phyloP scores from a whole-genome alignment of 2,113 vertebrate genomes.

The Cyanocitta stelleri region DNA sequence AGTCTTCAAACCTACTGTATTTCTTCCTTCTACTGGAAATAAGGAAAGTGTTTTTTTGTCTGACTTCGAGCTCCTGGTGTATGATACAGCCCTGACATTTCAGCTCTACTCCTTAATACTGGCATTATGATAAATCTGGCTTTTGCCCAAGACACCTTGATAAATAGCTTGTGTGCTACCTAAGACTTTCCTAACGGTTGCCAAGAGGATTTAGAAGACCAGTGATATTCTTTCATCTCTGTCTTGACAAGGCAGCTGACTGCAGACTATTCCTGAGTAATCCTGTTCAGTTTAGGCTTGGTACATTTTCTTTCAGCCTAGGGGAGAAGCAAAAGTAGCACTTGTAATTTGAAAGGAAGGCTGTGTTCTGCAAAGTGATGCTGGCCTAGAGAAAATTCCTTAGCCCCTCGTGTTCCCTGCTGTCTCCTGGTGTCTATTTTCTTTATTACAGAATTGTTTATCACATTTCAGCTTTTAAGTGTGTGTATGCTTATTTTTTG shows the following conservation, averaged over 20 bases:
- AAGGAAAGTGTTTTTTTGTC: not conserved
- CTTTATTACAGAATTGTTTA: not conserved
- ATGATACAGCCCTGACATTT: not conserved
- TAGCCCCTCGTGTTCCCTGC: rapidly evolving
- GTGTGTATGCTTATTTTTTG: not conserved
- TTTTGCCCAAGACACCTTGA: not conserved
- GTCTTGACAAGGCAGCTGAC: not conserved
- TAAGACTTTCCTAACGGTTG: not conserved
- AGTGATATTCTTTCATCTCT: not conserved
- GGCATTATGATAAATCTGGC: not conserved
- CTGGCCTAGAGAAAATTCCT: not conserved
- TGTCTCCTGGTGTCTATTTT: not conserved
- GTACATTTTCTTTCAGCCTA: not conserved
- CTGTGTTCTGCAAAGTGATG: not conserved
- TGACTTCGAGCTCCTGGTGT: not conserved
- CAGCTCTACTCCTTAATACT: not conserved
- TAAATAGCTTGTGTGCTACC: not conserved
- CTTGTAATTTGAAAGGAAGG: not conserved
- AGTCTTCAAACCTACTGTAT: not conserved
- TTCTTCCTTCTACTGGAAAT: not conserved
- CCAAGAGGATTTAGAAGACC: not conserved
- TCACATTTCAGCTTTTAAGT: not conserved
- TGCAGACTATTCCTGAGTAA: not conserved
- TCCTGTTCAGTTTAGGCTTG: not conserved
- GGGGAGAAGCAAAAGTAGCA: not conserved